Evolutionary conservation across 2,797 vertebrate species (phyloP).

Genomic region (Phalloptychus januarius): DNA sequence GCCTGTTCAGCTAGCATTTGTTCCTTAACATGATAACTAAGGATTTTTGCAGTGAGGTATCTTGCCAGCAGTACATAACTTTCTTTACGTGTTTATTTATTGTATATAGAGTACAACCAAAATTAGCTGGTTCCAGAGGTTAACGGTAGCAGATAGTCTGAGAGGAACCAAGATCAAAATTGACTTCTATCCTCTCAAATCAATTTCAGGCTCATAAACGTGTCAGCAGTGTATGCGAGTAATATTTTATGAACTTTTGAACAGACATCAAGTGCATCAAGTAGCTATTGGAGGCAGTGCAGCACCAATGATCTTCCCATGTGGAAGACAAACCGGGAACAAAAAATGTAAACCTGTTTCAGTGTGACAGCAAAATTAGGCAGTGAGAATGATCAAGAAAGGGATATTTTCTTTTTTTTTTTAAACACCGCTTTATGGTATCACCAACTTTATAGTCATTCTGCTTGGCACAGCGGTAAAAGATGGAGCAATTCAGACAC

Average conservation of each 20-base stretch:
- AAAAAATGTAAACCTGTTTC: not conserved
- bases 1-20: not conserved
- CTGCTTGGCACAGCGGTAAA: constrained; percentile 20
- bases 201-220: not conserved
- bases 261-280: not conserved
- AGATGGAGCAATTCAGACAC: constrained; percentile 30
- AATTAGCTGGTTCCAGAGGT: not conserved
- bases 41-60: not conserved
- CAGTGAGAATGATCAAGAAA: not conserved
- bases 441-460: not conserved
- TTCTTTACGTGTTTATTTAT: not conserved
- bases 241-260: not conserved
- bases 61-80: not conserved
- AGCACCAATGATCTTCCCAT: not conserved
- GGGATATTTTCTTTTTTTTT: not conserved
- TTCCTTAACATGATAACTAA: not conserved
- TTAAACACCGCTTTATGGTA: not conserved
- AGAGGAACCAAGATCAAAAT: not conserved
- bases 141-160: not conserved
- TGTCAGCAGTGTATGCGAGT: not conserved
- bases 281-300: not conserved
- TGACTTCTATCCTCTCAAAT: not conserved
- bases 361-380: not conserved
- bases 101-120: not conserved
- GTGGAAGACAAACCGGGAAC: not conserved